Evolutionary conservation across 2,888 invertebrate genomes (phyloP), one percentile per base, ranked within the genome.

Genomic region (Conops quadrifasciatus): DNA sequence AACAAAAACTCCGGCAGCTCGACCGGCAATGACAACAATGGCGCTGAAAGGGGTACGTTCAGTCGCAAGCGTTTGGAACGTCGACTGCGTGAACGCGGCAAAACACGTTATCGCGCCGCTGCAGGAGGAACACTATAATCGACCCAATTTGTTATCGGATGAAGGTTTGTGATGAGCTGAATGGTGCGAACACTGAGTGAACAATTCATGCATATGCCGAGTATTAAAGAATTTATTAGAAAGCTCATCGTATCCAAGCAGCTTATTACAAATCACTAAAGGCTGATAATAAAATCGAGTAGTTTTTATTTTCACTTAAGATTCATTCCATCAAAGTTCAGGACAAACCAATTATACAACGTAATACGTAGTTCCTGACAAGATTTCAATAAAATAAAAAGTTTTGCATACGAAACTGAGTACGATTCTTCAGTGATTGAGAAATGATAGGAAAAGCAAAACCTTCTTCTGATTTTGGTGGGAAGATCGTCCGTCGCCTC

Each of bases 21-120:
- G 71, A 15, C 4, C n/a, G 71, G 81, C 82, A 67, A 84, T 86
- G 66, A 72, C 30, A 15, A 72, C 72, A 78, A 75, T 74, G 77
- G 63, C 70, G 45, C n/a, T 30, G 9, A 71, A n/a, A 74, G 73
- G 36, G 70, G 67, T 75, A 72, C 73, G 69, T 73, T 64, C 13
- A 43, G 62, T 67, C 72, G 71, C 59, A 77, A 76, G 73, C 77
- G 75, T 67, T 73, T 76, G 70, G 76, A 77, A 47, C 76, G 76
- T 26, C 75, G 77, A n/a, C 65, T 75, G 43, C 74, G 68, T 64
- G 73, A 67, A 70, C 75, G 73, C 68, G 78, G 73, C 60, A 74
- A 66, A 70, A 74, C 69, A 69, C 72, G 76, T 51, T 77, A 78
- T 71, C 72, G 65, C 73, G 72, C 64, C 56, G 53, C 65, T 43